Conservation (phyloP, 2,113 vertebrate species). For the Rissa tridactyla region DNA sequence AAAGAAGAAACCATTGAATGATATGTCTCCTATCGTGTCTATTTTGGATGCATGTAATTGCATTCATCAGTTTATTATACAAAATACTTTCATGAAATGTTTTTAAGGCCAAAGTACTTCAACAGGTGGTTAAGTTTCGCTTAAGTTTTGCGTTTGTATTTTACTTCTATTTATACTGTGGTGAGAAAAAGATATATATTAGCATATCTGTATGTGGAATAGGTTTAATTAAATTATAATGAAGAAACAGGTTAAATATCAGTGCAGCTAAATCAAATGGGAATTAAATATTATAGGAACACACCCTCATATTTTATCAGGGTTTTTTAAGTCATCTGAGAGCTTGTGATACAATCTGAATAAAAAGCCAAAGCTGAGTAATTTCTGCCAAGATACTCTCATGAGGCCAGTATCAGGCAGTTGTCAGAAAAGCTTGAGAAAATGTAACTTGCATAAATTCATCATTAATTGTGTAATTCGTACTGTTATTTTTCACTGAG, state of each 20-base stretch:
- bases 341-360: neutral
- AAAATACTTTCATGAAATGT: neutral
- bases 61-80: neutral
- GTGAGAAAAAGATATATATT: conserved; percentile 21
- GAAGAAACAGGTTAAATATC: conserved; percentile 12
- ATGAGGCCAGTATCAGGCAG: neutral
- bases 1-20: neutral
- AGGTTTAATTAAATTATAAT: conserved; percentile 37
- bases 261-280: neutral
- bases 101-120: neutral
- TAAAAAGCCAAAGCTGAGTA: neutral
- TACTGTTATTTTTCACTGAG: neutral
- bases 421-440: neutral
- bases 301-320: neutral
- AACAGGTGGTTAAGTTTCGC: neutral
- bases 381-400: neutral
- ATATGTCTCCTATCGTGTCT: neutral
- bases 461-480: neutral
- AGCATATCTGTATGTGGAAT: neutral
- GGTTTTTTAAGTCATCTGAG: conserved; percentile 12
- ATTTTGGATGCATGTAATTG: neutral
- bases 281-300: neutral
- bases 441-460: neutral
- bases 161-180: neutral
- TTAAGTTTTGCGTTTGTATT: conserved; percentile 22